Conservation (phyloP, 2,113 vertebrate genomes). For the Heterocephalus glaber region DNA sequence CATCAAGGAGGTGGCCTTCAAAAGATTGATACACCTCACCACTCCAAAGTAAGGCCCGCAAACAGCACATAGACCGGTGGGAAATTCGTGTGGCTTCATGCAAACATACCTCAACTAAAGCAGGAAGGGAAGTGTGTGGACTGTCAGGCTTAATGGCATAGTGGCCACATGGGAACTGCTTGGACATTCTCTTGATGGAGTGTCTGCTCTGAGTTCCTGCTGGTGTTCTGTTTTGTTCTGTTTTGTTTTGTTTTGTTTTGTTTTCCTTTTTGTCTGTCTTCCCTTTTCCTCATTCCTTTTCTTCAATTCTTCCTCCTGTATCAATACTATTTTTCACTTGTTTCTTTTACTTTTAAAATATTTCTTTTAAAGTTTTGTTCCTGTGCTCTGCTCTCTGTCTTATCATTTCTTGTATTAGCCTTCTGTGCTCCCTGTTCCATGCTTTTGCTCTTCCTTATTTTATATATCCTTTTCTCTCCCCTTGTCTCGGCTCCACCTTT, state of each 20-base stretch:
- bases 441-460: not conserved
- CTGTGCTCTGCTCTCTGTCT: not conserved
- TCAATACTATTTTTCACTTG: not conserved
- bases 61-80: not conserved
- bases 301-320: not conserved
- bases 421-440: not conserved
- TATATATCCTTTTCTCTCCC: not conserved
- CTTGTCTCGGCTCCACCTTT: not conserved
- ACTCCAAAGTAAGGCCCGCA: not conserved
- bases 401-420: not conserved
- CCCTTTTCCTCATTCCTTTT: not conserved
- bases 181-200: not conserved
- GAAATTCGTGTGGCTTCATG: not conserved
- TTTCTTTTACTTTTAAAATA: not conserved
- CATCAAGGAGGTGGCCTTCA: not conserved
- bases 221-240: not conserved
- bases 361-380: not conserved
- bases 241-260: not conserved
- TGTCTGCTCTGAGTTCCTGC: not conserved
- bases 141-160: not conserved
- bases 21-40: not conserved
- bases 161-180: not conserved
- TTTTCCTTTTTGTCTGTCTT: not conserved
- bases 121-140: not conserved
- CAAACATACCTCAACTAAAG: not conserved